Evolutionary conservation across 2,797 vertebrate species (phyloP), one percentile per base, ranked within the genome.

Genomic region (Mycteria americana): DNA sequence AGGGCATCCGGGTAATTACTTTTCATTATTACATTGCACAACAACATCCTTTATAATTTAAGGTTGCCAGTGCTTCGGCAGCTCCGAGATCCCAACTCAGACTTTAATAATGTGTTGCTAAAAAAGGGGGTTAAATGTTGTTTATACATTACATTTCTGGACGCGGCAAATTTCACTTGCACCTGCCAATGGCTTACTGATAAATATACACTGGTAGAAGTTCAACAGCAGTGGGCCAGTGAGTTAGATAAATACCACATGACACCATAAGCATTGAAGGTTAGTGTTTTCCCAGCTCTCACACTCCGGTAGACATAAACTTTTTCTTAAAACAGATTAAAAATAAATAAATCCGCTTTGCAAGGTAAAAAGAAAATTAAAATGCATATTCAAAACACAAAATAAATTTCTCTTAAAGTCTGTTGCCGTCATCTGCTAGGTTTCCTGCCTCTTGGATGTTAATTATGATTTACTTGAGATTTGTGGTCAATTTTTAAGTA

Each of bases 401-500:
- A 94, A 87, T 57, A 89, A 91, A 90, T 94, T 88, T 50, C 5
- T 95, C 12, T 89, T 31, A 64, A 57, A 54, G 57, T 85, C 82
- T 72, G 9, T 63, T 6, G 0, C 24, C 79, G 28, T 73, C 39
- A 57, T 93, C 46, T 93, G 57, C 30, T 90, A 89, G 22, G 4
- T 88, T 96, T 79, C 53, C 37, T 89, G 67, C 14, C 17, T 95
- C 39, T 95, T 53, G 63, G 79, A 89, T 88, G 33, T 90, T 90
- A 91, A 95, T 89, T 65, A 59, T 78, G 73, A 93, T 92, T 79
- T 96, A 73, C 63, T 93, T 24, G 91, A 94, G 78, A 89, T 94
- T 95, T 94, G 92, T 97, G 78, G 94, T 98, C 95, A 97, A 93
- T 97, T 98, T 97, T 97, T 93, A 91, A 93, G n/a, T 83, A 96